Conservation (phyloP, 2,888 invertebrate genomes). For the Alsophila aescularia region DNA sequence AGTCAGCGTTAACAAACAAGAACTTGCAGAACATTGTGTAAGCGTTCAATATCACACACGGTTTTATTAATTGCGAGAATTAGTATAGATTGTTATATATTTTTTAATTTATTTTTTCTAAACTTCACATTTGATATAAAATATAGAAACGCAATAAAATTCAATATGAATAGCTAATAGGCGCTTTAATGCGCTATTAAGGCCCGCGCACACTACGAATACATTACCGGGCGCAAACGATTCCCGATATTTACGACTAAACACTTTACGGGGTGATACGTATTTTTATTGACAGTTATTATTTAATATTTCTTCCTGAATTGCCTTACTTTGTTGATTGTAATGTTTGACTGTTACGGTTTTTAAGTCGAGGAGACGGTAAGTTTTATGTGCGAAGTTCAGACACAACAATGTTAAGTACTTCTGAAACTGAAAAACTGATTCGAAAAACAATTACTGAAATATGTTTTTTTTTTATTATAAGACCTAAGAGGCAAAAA, state of each 20-base stretch:
- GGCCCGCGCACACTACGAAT: constrained; percentile 57
- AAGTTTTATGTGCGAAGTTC: constrained; percentile 4
- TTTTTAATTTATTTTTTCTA: not conserved
- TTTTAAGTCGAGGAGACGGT: constrained; percentile 7
- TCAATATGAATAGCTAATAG: constrained; percentile 67
- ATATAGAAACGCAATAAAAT: constrained; percentile 54
- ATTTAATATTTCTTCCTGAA: constrained; percentile 71
- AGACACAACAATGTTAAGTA: not conserved
- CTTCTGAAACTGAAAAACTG: not conserved
- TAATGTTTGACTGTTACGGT: constrained; percentile 28
- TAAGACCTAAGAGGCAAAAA: no score
- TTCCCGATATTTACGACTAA: constrained; percentile 60
- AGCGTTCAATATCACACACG: no score
- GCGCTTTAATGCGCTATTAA: constrained; percentile 65
- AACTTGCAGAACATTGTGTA: no score
- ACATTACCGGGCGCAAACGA: constrained; percentile 50
- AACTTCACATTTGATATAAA: constrained; percentile 37
- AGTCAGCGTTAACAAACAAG: no score
- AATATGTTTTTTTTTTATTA: no score
- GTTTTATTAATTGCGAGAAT: no score
- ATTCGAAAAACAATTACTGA: no score
- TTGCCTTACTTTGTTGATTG: constrained; percentile 54
- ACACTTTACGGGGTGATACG: constrained; percentile 58
- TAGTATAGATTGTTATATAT: no score
- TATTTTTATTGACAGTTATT: constrained; percentile 69